Conservation (phyloP, 2,888 invertebrate species). For the Bombylius discolor region DNA sequence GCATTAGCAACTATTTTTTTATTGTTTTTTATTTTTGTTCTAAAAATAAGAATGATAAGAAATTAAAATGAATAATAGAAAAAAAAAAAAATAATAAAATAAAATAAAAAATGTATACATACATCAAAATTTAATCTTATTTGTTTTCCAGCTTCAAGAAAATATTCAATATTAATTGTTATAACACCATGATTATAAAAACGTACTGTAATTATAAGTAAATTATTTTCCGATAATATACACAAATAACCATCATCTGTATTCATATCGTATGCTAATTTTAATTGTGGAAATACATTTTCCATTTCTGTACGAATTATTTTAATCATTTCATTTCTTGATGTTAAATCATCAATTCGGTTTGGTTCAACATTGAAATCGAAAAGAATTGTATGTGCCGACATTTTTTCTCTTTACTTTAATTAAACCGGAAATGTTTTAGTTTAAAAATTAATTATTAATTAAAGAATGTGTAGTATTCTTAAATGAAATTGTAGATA, state of each 20-base stretch:
- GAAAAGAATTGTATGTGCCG: constrained; percentile 63
- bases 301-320: constrained; percentile 56
- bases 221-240: constrained; percentile 56
- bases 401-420: constrained; percentile 40
- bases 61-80: too few relatives aligned
- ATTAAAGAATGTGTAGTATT: too few relatives aligned
- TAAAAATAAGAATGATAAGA: too few relatives aligned
- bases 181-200: constrained; percentile 63
- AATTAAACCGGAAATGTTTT: neutral
- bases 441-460: neutral
- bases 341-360: constrained; percentile 50
- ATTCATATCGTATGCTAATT: constrained; percentile 51
- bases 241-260: constrained; percentile 58
- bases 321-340: constrained; percentile 50
- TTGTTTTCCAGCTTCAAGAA: constrained; percentile 58
- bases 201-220: constrained; percentile 55
- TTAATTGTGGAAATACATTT: constrained; percentile 57
- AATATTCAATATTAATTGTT: constrained; percentile 74
- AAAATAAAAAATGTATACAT: constrained; percentile 22
- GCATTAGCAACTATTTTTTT: too few relatives aligned
- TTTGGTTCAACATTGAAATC: constrained; percentile 66
- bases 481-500: too few relatives aligned
- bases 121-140: constrained; percentile 66
- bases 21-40: too few relatives aligned
- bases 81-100: neutral